These are phyloP conservation scores for Nesidiocoris tenuis DNA, from an alignment of 2,888 invertebrate species.

Conservation along the genomic window DNA sequence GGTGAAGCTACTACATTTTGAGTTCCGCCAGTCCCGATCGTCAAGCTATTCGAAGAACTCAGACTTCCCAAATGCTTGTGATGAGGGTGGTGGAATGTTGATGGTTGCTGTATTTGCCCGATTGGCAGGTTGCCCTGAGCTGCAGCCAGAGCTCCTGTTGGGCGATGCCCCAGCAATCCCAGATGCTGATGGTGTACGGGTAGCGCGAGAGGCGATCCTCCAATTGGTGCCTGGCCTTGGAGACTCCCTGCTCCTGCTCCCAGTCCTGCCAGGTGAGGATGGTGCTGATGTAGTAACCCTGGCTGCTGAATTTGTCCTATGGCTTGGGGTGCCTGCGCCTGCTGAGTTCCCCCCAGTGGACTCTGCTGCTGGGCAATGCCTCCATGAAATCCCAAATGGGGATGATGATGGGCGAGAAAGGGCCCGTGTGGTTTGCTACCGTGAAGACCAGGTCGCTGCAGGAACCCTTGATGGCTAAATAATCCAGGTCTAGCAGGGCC, in stretches of 20 bases:
- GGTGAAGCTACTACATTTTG: neutral
- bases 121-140: neutral
- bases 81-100: neutral
- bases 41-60: neutral
- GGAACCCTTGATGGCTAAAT: neutral
- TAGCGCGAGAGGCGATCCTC: neutral
- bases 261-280: neutral
- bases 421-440: neutral
- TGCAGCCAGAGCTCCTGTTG: neutral
- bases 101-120: neutral
- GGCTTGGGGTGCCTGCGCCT: neutral
- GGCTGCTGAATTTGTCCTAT: neutral
- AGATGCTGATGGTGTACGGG: neutral
- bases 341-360: neutral
- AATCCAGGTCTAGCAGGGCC: constrained; percentile 13
- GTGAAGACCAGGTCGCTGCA: constrained; percentile 2
- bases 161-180: neutral
- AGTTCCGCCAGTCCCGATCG: neutral
- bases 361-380: neutral
- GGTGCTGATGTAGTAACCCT: neutral
- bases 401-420: neutral
- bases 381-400: neutral
- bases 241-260: no score
- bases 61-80: neutral
- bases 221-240: neutral